Conservation (phyloP, 2,888 invertebrate species). For the Nemotelus nigrinus region DNA sequence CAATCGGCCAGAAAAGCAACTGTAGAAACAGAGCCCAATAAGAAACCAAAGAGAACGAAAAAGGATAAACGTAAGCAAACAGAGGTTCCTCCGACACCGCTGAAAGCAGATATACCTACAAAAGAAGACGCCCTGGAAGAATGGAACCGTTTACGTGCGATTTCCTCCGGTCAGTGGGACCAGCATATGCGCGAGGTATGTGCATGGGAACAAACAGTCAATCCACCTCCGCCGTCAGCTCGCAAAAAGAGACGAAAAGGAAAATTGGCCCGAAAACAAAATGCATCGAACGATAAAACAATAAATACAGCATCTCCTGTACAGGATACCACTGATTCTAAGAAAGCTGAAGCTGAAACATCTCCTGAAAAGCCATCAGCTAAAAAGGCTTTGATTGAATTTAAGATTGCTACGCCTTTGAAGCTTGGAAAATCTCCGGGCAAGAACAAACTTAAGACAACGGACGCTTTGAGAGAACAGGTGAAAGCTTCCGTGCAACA, state of each 20-base stretch:
- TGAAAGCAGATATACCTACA: neutral
- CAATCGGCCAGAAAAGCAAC: constrained; percentile 2
- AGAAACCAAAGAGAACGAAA: constrained; percentile 5
- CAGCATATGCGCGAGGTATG: constrained; percentile 60
- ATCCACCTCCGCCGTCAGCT: constrained; percentile 33
- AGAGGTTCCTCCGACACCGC: neutral
- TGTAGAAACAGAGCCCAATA: neutral
- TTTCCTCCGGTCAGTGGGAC: constrained; percentile 57
- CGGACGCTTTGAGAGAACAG: neutral
- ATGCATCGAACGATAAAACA: neutral
- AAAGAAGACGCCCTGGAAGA: constrained; percentile 55
- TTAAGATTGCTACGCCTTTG: constrained; percentile 40
- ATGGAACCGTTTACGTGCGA: constrained; percentile 57
- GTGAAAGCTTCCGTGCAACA: neutral
- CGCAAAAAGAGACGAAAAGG: constrained; percentile 49
- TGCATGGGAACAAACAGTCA: constrained; percentile 50
- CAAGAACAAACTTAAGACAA: constrained; percentile 2
- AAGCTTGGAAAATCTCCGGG: constrained; percentile 18
- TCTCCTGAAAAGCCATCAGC: constrained; percentile 1
- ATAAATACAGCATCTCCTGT: neutral
- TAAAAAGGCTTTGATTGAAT: constrained; percentile 41
- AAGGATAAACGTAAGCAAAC: neutral
- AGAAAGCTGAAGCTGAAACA: neutral
- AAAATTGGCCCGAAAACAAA: constrained; percentile 34
- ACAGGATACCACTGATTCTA: neutral